Evolutionary conservation across 1,140 invertebrate genomes (phyloP).

Genomic region (Hylaeus volcanicus): DNA sequence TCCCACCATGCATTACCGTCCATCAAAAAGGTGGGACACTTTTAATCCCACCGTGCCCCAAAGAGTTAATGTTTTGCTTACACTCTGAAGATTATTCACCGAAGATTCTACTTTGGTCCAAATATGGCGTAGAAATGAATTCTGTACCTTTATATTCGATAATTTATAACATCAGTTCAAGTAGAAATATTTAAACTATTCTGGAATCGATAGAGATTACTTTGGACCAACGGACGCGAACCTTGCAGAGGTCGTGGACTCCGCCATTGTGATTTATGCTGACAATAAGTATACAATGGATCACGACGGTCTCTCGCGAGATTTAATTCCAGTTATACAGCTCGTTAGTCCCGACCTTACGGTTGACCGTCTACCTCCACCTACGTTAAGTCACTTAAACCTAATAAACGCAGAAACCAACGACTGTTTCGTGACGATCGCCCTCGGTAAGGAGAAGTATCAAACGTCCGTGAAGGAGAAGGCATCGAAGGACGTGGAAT

Average conservation of each 20-base stretch:
- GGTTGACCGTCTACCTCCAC: conserved; percentile 19
- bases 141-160: too few relatives aligned
- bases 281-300: conserved; percentile 9
- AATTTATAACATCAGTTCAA: too few relatives aligned
- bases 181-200: too few relatives aligned
- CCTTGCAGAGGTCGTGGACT: not conserved
- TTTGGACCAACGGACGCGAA: too few relatives aligned
- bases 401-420: conserved; percentile 84
- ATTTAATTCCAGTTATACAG: conserved; percentile 42
- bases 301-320: not conserved
- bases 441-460: conserved; percentile 96
- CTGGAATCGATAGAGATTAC: not conserved
- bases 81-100: too few relatives aligned
- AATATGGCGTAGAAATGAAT: too few relatives aligned
- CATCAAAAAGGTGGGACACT: too few relatives aligned
- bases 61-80: too few relatives aligned
- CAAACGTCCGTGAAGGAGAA: conserved; percentile 97
- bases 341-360: conserved; percentile 47
- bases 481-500: conserved; percentile 89
- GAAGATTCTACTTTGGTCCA: too few relatives aligned
- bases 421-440: conserved; percentile 97
- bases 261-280: not conserved
- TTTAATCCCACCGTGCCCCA: too few relatives aligned
- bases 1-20: too few relatives aligned
- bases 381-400: conserved; percentile 30